Conservation (phyloP, 2,113 vertebrate genomes). For the Indri indri region DNA sequence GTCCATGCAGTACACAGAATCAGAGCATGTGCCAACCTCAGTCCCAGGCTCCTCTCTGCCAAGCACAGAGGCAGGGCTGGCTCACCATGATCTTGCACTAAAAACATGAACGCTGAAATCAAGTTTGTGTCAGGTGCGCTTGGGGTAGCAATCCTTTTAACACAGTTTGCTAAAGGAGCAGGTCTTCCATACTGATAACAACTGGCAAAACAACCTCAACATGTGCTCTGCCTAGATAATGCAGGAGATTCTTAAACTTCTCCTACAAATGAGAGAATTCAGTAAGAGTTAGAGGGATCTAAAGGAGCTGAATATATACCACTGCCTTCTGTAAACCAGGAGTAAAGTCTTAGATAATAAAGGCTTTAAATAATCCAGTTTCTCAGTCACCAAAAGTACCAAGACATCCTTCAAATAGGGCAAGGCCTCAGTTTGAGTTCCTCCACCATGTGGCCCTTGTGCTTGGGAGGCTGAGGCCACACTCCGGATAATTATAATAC, state of each 20-base stretch:
- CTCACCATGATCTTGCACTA: background rate
- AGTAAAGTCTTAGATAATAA: background rate
- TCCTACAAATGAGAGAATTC: background rate
- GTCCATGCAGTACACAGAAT: background rate
- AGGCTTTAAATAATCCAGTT: background rate
- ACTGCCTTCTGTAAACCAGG: background rate
- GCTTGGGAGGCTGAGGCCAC: background rate
- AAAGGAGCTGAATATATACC: background rate
- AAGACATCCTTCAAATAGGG: background rate
- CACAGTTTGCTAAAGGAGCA: background rate
- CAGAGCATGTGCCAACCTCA: background rate
- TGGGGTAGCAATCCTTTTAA: background rate
- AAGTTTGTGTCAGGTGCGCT: background rate
- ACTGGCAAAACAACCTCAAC: background rate
- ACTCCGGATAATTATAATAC: background rate
- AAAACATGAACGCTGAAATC: background rate
- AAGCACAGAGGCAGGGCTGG: background rate
- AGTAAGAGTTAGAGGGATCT: background rate
- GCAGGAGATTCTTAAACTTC: background rate
- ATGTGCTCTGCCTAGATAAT: slow-evolving; percentile 58
- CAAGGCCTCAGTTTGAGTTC: background rate
- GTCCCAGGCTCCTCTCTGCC: background rate
- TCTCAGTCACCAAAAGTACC: background rate
- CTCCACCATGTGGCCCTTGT: background rate
- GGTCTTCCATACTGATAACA: slow-evolving; percentile 13